phyloP scores from a whole-genome alignment of 1,140 invertebrate genomes.

The Phenacoccus solenopsis region DNA sequence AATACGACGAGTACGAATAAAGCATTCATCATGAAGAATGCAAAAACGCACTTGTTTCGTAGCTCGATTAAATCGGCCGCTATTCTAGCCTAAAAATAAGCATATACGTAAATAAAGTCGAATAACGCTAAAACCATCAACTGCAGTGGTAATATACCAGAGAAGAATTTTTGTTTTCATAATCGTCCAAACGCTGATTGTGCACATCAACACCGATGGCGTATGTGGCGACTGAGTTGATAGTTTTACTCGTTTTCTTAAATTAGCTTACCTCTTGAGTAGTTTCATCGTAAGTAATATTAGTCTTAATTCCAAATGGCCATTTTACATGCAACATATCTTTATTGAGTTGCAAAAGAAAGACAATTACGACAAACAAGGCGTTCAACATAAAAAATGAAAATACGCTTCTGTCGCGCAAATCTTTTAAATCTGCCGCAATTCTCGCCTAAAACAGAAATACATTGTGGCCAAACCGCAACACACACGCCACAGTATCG shows the following conservation, averaged over 20 bases:
- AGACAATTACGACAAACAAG: slow-evolving; percentile 94
- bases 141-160: slow-evolving; percentile 3
- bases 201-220: neutral
- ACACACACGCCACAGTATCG: no score
- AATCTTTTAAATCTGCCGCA: slow-evolving; percentile 75
- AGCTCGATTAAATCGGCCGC: slow-evolving; percentile 79
- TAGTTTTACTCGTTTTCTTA: slow-evolving; percentile 2
- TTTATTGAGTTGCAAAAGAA: slow-evolving; percentile 93
- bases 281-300: slow-evolving; percentile 77
- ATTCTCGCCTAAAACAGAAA: slow-evolving; percentile 61
- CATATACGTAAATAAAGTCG: slow-evolving; percentile 12
- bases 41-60: slow-evolving; percentile 91
- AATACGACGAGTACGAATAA: slow-evolving; percentile 97
- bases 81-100: slow-evolving; percentile 60
- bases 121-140: slow-evolving; percentile 12
- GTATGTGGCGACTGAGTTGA: neutral
- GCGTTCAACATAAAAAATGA: slow-evolving; percentile 97
- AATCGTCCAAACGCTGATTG: neutral
- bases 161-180: neutral
- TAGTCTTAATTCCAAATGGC: slow-evolving; percentile 85
- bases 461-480: slow-evolving; percentile 1
- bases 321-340: slow-evolving; percentile 84
- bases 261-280: slow-evolving; percentile 65
- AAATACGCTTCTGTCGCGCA: slow-evolving; percentile 87
- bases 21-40: slow-evolving; percentile 98